A percentile compares a stretch with the other conserved stretches of the same genome.
Conservation (phyloP, 2,888 invertebrate genomes). For the Temnothorax ravouxi region DNA sequence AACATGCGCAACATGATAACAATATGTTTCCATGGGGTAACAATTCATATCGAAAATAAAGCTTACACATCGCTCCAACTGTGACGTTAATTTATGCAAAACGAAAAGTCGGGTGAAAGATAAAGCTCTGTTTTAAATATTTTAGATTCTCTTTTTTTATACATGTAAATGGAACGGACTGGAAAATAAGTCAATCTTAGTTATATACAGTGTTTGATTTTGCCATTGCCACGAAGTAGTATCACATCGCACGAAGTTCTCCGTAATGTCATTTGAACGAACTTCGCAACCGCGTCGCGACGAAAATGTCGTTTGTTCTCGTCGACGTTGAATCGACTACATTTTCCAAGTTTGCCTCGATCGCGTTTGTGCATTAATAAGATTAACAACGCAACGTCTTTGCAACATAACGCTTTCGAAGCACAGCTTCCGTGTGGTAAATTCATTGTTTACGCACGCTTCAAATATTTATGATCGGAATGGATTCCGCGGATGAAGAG, state of each 20-base stretch:
- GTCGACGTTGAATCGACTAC: constrained; percentile 58
- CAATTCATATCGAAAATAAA: not conserved
- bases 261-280: constrained; percentile 55
- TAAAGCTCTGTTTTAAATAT: not conserved
- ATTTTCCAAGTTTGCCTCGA: constrained; percentile 44
- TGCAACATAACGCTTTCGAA: not conserved
- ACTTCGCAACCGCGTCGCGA: constrained; percentile 51
- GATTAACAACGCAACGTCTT: constrained; percentile 16
- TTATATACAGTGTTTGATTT: not conserved
- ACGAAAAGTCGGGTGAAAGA: not conserved
- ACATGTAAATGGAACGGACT: not conserved
- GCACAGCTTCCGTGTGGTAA: not conserved
- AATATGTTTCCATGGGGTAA: not conserved
- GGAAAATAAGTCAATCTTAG: not conserved
- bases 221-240: not conserved
- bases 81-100: not conserved
- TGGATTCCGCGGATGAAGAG: not conserved
- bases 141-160: not conserved
- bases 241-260: not conserved
- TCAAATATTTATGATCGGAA: constrained; percentile 17
- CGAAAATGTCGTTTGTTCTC: constrained; percentile 58
- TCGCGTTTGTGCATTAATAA: constrained; percentile 9
- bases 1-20: not conserved
- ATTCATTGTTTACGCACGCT: constrained; percentile 1
- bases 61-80: too few relatives aligned